Base-by-base conservation (phyloP, 2,797 vertebrate genomes). In the Sebastes matsubarae region DNA sequence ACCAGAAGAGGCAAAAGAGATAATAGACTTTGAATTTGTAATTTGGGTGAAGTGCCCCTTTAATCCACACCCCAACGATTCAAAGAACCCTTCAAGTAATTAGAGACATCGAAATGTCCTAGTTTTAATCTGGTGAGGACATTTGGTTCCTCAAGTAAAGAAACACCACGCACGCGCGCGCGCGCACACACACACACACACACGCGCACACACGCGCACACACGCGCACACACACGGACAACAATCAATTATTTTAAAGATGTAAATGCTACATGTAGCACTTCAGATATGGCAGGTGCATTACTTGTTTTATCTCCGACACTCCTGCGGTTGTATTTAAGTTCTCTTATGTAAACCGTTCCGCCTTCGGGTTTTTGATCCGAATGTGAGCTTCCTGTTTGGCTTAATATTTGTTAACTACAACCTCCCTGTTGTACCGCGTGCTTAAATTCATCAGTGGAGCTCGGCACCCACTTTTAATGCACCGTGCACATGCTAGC, bases 401-500 rank as follows among this genome's bases (percentile, higher is more conserved):
- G 57, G 29, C 10, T 54, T 68, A n/a, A 66, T 52, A 46, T 50
- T 29, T 20, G 50, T 68, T 68, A 63, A 79, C 69, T 27, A 11
- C 32, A n/a, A 3, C 36, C 34, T 61, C 20, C 36, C 27, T 65
- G 55, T 77, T 63, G 0, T 67, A 59, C 63, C 14, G 16, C 13
- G 63, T 38, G 54, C 50, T 69, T 67, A 9, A 30, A 75, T 60
- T 64, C 68, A 32, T 77, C 68, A 65, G 63, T 8, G 5, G 54
- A 70, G 61, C 59, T 27, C 25, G 4, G 75, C 27, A 7, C 30
- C 18, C 2, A 36, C 81, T 24, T 59, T 59, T 68, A 72, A 68
- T 18, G 59, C 73, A 57, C 57, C 38, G 4, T 55, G 68, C 72
- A 32, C 71, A 50, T 24, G 71, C 73, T 64, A 50, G 78, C 75